Conservation (phyloP, 35 echinoderm and acorn worm species). For the Acanthaster planci region DNA sequence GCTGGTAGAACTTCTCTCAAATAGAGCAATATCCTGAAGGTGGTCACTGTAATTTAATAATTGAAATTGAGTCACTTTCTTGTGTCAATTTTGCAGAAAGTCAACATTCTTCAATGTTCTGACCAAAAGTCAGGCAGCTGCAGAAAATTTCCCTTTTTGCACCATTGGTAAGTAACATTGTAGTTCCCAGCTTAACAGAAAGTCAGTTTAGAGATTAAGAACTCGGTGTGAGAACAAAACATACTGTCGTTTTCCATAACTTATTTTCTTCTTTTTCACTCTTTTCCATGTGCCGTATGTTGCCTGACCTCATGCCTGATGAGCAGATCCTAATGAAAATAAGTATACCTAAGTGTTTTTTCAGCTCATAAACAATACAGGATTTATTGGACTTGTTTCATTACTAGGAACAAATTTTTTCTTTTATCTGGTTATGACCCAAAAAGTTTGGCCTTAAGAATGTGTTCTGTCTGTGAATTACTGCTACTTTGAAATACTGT, state of each 20-base stretch:
- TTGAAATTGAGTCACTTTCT: not conserved
- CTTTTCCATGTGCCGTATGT: not conserved
- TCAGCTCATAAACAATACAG: not conserved
- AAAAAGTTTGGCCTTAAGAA: too few species aligned
- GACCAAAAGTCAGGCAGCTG: constrained; percentile 89
- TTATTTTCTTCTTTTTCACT: not conserved
- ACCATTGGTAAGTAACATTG: constrained; percentile 79
- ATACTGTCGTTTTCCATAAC: too few species aligned
- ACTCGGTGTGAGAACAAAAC: too few species aligned
- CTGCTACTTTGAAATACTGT: too few species aligned
- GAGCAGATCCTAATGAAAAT: constrained; percentile 97
- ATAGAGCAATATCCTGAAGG: too few species aligned
- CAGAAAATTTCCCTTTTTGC: constrained; percentile 98
- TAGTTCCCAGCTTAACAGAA: too few species aligned
- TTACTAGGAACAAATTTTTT: not conserved
- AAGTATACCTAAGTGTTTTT: constrained; percentile 62
- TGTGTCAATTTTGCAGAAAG: constrained; percentile 57
- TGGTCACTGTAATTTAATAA: too few species aligned
- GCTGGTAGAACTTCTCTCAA: too few species aligned
- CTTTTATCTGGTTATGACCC: too few species aligned
- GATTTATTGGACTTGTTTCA: not conserved
- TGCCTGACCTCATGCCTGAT: not conserved
- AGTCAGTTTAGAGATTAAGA: too few species aligned
- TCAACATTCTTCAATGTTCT: constrained; percentile 99
- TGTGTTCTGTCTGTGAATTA: too few species aligned